Conservation (phyloP, 2,113 vertebrate genomes). For the Mus musculus region DNA sequence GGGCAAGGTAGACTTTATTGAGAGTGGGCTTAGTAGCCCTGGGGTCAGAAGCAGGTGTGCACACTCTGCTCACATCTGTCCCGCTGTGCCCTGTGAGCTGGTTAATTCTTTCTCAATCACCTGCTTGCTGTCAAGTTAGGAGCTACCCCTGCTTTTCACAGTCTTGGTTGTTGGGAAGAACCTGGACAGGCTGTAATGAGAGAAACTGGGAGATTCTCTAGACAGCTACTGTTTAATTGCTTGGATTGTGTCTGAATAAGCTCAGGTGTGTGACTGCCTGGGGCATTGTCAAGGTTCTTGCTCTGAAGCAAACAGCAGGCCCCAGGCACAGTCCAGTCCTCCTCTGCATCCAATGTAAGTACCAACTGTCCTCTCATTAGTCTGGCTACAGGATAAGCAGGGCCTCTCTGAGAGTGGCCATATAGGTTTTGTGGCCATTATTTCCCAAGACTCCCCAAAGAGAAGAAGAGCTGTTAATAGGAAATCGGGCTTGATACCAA, state of each 20-base stretch:
- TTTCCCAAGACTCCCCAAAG: neutral
- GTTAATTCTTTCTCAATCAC: conserved; percentile 55
- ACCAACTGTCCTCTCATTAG: neutral
- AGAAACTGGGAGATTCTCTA: conserved; percentile 43
- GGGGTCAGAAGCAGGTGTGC: neutral
- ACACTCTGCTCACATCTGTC: neutral
- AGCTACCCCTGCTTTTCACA: conserved; percentile 6
- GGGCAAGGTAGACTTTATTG: neutral
- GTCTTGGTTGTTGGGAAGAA: neutral
- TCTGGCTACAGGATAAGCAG: neutral
- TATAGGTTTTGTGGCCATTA: neutral
- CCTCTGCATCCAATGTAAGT: neutral
- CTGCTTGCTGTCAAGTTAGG: conserved; percentile 55
- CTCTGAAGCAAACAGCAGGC: conserved; percentile 4
- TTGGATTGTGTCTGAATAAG: neutral
- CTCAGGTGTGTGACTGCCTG: neutral
- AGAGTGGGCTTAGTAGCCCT: neutral
- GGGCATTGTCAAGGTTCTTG: neutral
- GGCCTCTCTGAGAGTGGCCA: neutral
- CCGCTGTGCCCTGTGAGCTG: neutral
- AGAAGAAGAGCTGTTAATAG: neutral
- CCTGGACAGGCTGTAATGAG: conserved; percentile 21
- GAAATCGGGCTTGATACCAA: neutral
- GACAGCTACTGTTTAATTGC: conserved; percentile 53
- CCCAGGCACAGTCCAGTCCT: neutral